Conservation (phyloP, 1,140 invertebrate genomes). For the Nilaparvata lugens region DNA sequence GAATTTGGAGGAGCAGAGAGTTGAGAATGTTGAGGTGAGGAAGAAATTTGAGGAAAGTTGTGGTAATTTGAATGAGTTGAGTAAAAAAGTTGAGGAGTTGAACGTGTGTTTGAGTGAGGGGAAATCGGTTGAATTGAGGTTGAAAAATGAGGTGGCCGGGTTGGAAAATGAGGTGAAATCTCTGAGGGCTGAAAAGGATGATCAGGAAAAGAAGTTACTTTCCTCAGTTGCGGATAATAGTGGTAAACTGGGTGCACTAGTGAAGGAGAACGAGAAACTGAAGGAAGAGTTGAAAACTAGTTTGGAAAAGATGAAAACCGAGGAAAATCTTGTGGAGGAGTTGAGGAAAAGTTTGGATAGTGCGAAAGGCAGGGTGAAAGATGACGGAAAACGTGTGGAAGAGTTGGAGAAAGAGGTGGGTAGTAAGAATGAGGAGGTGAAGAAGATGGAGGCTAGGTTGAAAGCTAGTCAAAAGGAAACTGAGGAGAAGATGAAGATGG, state of each 20-base stretch:
- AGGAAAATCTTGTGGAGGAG: slow-evolving; percentile 17
- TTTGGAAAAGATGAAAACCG: slow-evolving; percentile 19
- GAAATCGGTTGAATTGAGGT: slow-evolving; percentile 1
- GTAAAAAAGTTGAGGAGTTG: background rate
- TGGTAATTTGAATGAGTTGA: background rate
- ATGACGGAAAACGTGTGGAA: no score
- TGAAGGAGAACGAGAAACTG: slow-evolving; percentile 14
- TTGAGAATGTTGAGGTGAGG: background rate
- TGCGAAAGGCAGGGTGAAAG: slow-evolving; percentile 14
- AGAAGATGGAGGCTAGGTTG: slow-evolving; percentile 21
- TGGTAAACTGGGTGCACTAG: slow-evolving; percentile 23
- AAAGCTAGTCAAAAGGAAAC: slow-evolving; percentile 22
- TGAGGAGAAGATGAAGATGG: slow-evolving; percentile 25
- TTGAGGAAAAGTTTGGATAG: slow-evolving; percentile 5
- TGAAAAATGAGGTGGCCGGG: slow-evolving; percentile 25
- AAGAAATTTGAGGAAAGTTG: background rate
- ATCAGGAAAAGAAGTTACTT: slow-evolving; percentile 21
- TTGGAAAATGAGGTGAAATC: slow-evolving; percentile 28
- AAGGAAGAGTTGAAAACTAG: slow-evolving; percentile 17
- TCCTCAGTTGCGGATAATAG: slow-evolving; percentile 17
- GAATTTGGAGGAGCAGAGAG: background rate
- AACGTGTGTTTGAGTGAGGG: background rate
- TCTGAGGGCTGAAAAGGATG: slow-evolving; percentile 25
- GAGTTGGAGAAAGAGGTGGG: no score
- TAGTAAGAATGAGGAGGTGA: slow-evolving; percentile 7